These are phyloP conservation scores for Schrankia costaestrigalis DNA, from an alignment of 2,888 invertebrate species.

Conservation along the genomic window DNA sequence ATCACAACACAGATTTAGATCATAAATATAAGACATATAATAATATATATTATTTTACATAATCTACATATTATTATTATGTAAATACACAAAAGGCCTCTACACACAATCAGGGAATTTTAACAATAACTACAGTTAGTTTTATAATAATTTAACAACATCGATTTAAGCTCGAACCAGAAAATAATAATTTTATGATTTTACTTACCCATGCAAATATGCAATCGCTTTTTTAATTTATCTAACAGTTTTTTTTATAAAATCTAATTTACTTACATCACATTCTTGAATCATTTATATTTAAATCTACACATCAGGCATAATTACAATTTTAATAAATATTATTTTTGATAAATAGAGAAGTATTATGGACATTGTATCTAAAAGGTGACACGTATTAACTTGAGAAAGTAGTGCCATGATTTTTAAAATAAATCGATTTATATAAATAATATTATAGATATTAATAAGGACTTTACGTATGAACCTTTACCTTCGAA, in stretches of 20 bases:
- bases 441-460: too few relatives aligned
- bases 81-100: conserved; percentile 24
- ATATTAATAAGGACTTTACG: too few relatives aligned
- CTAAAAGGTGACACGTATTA: too few relatives aligned
- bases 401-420: too few relatives aligned
- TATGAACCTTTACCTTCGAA: too few relatives aligned
- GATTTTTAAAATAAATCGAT: too few relatives aligned
- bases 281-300: conserved; percentile 15
- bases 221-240: conserved; percentile 12
- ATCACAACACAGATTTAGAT: conserved; percentile 61
- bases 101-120: conserved; percentile 30
- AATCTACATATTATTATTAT: conserved; percentile 5
- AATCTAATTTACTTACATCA: conserved; percentile 32
- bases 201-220: conserved; percentile 1
- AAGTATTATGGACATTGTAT: too few relatives aligned
- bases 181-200: conserved; percentile 14
- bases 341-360: too few relatives aligned
- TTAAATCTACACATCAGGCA: conserved; percentile 18
- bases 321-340: conserved; percentile 3
- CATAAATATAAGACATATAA: conserved; percentile 13
- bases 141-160: conserved; percentile 23
- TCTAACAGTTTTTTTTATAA: conserved; percentile 21
- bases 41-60: not conserved
- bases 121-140: conserved; percentile 27
- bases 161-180: conserved; percentile 26